Evolutionary conservation across 2,113 vertebrate species (phyloP).

Genomic region (Urocolius indicus): DNA sequence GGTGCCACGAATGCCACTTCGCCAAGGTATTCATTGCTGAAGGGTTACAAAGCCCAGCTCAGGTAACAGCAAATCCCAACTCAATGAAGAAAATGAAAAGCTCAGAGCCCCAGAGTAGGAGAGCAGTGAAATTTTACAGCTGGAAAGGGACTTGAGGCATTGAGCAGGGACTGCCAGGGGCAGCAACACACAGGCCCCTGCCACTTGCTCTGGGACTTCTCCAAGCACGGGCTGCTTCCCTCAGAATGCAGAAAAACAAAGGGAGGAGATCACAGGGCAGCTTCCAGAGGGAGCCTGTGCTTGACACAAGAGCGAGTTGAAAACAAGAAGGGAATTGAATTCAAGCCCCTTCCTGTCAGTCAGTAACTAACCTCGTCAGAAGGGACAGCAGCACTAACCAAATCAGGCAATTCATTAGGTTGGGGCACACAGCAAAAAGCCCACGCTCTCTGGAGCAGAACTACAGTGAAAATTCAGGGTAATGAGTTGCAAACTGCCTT

Average conservation of each 20-base stretch:
- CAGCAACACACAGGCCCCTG: not conserved
- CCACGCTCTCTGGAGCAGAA: constrained; percentile 55
- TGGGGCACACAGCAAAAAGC: constrained; percentile 46
- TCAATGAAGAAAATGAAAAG: constrained; percentile 8
- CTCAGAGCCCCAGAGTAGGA: not conserved
- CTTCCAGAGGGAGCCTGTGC: constrained; percentile 34
- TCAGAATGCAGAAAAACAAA: constrained; percentile 32
- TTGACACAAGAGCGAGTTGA: not conserved
- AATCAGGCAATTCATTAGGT: constrained; percentile 54
- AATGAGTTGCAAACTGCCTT: constrained; percentile 69
- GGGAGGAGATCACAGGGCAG: constrained; percentile 8
- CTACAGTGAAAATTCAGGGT: constrained; percentile 56
- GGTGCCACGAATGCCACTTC: not conserved
- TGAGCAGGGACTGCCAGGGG: not conserved
- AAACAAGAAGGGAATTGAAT: constrained; percentile 54
- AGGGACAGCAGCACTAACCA: constrained; percentile 17
- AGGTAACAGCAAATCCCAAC: constrained; percentile 28
- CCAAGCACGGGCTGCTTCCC: not conserved
- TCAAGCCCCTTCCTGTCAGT: constrained; percentile 29
- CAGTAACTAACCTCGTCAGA: constrained; percentile 58
- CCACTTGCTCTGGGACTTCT: constrained; percentile 19
- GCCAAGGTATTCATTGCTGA: constrained; percentile 5
- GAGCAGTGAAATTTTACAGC: constrained; percentile 48
- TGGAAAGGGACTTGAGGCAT: not conserved
- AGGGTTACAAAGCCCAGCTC: constrained; percentile 1